Percentiles rank a stretch among this genome's conserved stretches.
phyloP scores from a whole-genome alignment of 2,113 vertebrate genomes.

The Ochotona curzoniae region DNA sequence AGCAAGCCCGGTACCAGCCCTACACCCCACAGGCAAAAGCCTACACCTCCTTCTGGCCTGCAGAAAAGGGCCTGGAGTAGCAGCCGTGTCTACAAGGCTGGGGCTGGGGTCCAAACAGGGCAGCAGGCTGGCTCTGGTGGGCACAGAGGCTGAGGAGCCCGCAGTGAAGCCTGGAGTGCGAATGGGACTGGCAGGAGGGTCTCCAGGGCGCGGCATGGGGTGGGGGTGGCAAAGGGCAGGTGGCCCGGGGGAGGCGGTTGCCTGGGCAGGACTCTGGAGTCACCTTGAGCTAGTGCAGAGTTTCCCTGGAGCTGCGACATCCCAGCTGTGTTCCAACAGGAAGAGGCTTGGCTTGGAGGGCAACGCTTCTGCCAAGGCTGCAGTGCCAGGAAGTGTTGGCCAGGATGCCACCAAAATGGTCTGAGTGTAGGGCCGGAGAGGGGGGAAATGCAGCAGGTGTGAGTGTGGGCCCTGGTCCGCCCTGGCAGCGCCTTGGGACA shows the following conservation, averaged over 20 bases:
- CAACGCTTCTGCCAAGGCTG: too few relatives aligned
- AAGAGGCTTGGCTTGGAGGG: background rate
- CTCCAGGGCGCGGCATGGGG: background rate
- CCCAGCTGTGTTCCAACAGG: background rate
- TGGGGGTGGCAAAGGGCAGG: rapidly evolving
- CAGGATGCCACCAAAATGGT: background rate
- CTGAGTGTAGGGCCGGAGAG: background rate
- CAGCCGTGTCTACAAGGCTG: too few relatives aligned
- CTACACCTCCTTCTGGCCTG: background rate
- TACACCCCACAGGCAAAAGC: background rate
- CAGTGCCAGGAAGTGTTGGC: too few relatives aligned
- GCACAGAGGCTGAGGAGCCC: rapidly evolving
- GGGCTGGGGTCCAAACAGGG: background rate
- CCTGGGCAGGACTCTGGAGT: background rate
- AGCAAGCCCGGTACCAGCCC: background rate
- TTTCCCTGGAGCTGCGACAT: background rate
- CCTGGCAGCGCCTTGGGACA: too few relatives aligned
- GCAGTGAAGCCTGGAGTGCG: background rate
- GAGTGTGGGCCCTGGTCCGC: too few relatives aligned
- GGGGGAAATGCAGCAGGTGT: rapidly evolving
- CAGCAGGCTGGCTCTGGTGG: too few relatives aligned
- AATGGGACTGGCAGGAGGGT: rapidly evolving
- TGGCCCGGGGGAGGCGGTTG: background rate
- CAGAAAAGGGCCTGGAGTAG: too few relatives aligned
- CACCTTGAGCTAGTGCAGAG: rapidly evolving